Evolutionary conservation across 53 echinoderm and acorn worm genomes (phyloP), one percentile per base, ranked within the genome.

Genomic region (Mesocentrotus franciscanus): DNA sequence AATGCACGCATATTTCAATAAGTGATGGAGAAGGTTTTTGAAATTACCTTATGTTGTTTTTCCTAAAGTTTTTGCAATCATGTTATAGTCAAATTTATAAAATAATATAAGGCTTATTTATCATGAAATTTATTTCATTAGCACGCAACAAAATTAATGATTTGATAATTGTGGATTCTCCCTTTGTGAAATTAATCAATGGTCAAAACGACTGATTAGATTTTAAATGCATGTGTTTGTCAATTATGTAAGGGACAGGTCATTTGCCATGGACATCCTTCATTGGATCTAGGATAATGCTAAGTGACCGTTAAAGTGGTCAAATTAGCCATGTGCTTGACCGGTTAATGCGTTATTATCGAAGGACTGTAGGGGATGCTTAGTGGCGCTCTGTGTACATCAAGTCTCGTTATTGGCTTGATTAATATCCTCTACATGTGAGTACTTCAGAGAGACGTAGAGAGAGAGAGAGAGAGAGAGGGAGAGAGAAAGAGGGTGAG

Each of bases 311-410:
- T 87, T 87, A 58, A 87, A 87, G 87, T 87, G 87, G 87, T 87
- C 87, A 87, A 84, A 87, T 87, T 87, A 87, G 87, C 56, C 58
- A 58, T 87, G 87, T 87, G 87, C 87, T 87, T 87, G 87, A 87
- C 87, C 87, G 58, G 87, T 57, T 87, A 58, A 87, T 87, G 58
- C 27, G 58, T 87, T 58, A 85, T 85, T 85, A 87, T 87, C 57
- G 0, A 2, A 87, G 87, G 26, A 58, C 87, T 58, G 59, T 87
- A 58, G 27, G 26, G 58, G 58, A 58, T 58, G 58, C 58, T 87
- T 87, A 57, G 20, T 58, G 87, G n/a, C 58, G 58, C 58, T 13
- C 58, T 57, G 27, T 58, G 57, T 56, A 55, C 58, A 58, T 87
- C 17, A 12, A 27, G 57, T 57, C 58, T 10, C 58, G 0, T 57